phyloP scores from a whole-genome alignment of 2,113 vertebrate species.

The Ctenodactylus gundi region DNA sequence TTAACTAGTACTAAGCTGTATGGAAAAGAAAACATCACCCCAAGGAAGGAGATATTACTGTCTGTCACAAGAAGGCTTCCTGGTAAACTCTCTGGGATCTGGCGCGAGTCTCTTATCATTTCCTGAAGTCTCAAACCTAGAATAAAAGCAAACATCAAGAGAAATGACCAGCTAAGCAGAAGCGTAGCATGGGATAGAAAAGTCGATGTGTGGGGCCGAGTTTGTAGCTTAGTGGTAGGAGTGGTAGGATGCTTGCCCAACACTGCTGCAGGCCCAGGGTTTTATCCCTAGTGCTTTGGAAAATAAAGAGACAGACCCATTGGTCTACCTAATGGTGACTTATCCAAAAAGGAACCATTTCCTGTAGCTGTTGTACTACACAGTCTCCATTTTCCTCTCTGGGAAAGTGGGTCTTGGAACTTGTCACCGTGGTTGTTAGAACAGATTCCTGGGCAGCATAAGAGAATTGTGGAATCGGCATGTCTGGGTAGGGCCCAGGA shows the following conservation, averaged over 20 bases:
- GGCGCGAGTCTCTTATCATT: background rate
- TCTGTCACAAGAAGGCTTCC: background rate
- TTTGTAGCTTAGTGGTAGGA: background rate
- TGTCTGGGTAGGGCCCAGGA: background rate
- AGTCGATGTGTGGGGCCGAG: background rate
- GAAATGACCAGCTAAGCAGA: background rate
- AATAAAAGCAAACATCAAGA: background rate
- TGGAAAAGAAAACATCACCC: background rate
- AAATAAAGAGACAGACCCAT: background rate
- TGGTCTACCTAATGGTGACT: background rate
- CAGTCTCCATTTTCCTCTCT: background rate
- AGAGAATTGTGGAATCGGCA: background rate
- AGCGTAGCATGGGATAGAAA: background rate
- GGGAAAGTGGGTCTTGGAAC: background rate
- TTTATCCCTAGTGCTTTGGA: background rate
- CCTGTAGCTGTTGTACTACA: background rate
- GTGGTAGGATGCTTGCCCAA: background rate
- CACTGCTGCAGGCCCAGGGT: background rate
- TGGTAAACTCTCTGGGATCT: background rate
- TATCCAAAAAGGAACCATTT: background rate
- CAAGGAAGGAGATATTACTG: background rate
- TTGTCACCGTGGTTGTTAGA: background rate
- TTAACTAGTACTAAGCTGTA: background rate
- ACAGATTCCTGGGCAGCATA: fast-evolving
- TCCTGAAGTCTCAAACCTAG: background rate